Evolutionary conservation across 2,888 invertebrate genomes (phyloP).

Genomic region (Reticulitermes lucifugus): DNA sequence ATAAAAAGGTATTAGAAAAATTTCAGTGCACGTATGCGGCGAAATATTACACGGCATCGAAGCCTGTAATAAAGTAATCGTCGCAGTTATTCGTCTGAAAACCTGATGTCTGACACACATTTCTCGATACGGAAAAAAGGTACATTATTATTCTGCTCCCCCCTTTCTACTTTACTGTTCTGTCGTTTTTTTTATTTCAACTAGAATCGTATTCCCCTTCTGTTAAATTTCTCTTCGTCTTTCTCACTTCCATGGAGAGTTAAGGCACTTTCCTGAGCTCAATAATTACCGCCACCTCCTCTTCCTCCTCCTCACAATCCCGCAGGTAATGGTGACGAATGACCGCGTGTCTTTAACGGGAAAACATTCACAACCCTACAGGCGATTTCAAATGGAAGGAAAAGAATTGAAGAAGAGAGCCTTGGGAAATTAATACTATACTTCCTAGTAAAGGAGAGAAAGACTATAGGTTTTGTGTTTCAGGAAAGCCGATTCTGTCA

Average conservation of each 20-base stretch:
- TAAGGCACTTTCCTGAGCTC: not conserved
- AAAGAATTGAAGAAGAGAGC: not conserved
- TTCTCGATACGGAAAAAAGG: too few species aligned
- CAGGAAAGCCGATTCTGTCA: slow-evolving; percentile 13
- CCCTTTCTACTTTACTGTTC: too few species aligned
- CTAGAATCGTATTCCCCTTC: not conserved
- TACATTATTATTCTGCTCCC: too few species aligned
- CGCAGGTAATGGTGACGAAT: slow-evolving; percentile 16
- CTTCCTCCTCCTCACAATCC: not conserved
- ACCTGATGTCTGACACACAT: too few species aligned
- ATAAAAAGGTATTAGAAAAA: too few species aligned
- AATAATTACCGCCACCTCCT: not conserved
- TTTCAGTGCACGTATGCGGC: too few species aligned
- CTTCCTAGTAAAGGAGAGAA: not conserved
- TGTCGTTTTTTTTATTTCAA: too few species aligned
- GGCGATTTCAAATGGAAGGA: not conserved
- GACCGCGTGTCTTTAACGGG: not conserved
- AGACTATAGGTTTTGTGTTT: not conserved
- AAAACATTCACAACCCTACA: not conserved
- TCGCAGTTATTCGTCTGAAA: too few species aligned
- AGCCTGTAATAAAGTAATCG: too few species aligned
- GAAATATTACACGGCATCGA: too few species aligned
- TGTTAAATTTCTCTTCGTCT: not conserved
- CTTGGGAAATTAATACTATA: slow-evolving; percentile 4
- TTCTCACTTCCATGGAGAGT: not conserved